phyloP scores from a whole-genome alignment of 1,140 invertebrate genomes.

The Gonioctena quinquepunctata region DNA sequence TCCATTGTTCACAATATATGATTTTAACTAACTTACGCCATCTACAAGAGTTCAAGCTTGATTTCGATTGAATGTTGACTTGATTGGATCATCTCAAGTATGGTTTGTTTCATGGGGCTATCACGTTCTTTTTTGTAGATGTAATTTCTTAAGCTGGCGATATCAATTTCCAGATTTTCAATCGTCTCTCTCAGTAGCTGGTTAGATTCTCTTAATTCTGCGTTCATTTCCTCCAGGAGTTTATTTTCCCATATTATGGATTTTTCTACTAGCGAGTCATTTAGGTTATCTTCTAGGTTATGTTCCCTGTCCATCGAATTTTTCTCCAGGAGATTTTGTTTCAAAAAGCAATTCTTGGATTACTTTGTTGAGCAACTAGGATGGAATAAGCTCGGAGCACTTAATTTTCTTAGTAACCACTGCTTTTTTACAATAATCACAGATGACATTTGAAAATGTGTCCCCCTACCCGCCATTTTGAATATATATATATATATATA shows the following conservation, averaged over 20 bases:
- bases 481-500: too few relatives aligned
- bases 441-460: background rate
- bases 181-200: too few relatives aligned
- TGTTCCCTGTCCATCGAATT: background rate
- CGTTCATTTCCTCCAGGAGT: too few relatives aligned
- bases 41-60: too few relatives aligned
- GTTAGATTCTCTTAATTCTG: background rate
- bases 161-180: too few relatives aligned
- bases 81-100: too few relatives aligned
- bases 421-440: background rate
- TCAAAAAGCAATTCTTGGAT: background rate
- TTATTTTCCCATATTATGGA: background rate
- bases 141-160: too few relatives aligned
- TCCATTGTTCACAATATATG: too few relatives aligned
- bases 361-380: background rate
- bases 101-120: background rate
- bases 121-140: too few relatives aligned
- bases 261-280: too few relatives aligned
- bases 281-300: too few relatives aligned
- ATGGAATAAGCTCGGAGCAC: background rate
- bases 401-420: background rate
- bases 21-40: background rate
- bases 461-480: background rate
- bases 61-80: too few relatives aligned
- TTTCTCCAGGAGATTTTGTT: background rate